Base-by-base conservation (phyloP, 2,888 invertebrate genomes). In the Tortricodes alternella region DNA sequence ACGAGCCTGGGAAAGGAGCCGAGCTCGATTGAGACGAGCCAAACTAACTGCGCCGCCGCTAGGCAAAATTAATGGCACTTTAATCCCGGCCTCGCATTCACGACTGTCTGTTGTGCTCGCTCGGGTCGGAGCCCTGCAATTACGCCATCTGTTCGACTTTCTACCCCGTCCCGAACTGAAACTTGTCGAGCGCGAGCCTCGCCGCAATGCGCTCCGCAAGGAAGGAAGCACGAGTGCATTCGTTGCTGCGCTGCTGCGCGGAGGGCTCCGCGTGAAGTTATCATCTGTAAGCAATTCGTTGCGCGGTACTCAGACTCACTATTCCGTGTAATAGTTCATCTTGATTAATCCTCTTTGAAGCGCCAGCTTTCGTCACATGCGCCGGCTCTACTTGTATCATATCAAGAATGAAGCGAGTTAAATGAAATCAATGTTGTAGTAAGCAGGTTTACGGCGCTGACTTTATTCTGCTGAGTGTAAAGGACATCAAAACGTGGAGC, bases 381-480 rank as follows among this genome's bases (percentile, higher is more conserved):
- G 23, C 18, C 35, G 13, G 13, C 34, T 9, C 23, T 35, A n/a
- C n/a, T 46, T 35, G 21, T 15, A 23, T 46, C 21, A 21, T 21
- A 21, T 13, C 34, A 21, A 32, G 18, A 37, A 27, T 19, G 24
- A 23, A 23, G 15, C 15, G 18, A 51, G 16, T 34, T 29, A 41
- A 41, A 41, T 51, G 41, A 41, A 51, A 51, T 51, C 50, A 41
- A 15, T n/a, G 29, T 39, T 18, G 8, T 39, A 9, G 27, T 16
- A 43, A 32, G 9, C 19, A 21, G 29, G 21, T 50, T 32, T 41
- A 50, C 39, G 32, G 32, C 41, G 44, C 35, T 27, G 27, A 44
- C 44, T 46, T 44, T 44, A 53, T 53, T 53, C 52, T 37, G 37
- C 37, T 44, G 37, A 53, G 37, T 29, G 44, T 53, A 53, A 53